phyloP scores from a whole-genome alignment of 2,113 vertebrate species.

The Hippocampus zosterae region DNA sequence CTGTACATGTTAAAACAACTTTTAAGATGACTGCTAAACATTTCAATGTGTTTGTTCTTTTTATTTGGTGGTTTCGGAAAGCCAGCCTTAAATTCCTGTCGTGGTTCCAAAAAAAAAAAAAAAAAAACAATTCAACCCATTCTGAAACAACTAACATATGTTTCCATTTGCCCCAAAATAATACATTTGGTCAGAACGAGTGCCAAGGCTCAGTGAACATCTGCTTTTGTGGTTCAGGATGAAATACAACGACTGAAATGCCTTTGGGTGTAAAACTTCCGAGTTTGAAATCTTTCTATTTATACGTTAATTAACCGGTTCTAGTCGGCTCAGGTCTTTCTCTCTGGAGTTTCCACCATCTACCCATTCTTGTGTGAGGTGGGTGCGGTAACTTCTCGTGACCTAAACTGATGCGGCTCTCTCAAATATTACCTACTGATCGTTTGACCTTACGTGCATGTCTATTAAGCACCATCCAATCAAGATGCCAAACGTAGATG shows the following conservation, averaged over 20 bases:
- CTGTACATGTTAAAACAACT: too few species aligned
- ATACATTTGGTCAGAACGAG: background rate
- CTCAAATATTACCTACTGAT: background rate
- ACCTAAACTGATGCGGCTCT: background rate
- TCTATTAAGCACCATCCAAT: constrained; percentile 25
- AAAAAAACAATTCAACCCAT: background rate
- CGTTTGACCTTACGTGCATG: background rate
- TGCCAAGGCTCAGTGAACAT: background rate
- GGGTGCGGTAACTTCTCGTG: background rate
- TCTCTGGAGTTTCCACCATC: background rate
- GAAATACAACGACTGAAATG: too few species aligned
- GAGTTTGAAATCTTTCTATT: too few species aligned
- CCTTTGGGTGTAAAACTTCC: too few species aligned
- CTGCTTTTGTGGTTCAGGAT: background rate
- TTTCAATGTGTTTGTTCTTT: too few species aligned
- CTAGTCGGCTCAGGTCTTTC: background rate
- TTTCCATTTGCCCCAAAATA: background rate
- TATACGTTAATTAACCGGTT: background rate
- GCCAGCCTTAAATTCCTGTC: background rate
- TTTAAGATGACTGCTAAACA: too few species aligned
- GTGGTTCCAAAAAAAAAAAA: background rate
- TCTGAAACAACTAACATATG: background rate
- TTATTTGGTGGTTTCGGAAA: too few species aligned
- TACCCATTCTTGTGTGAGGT: background rate
- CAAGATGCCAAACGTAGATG: constrained; percentile 38